These are phyloP conservation scores for Enteromius trimaculatus DNA, from an alignment of 2,797 vertebrate genomes.

Conservation along the genomic window DNA sequence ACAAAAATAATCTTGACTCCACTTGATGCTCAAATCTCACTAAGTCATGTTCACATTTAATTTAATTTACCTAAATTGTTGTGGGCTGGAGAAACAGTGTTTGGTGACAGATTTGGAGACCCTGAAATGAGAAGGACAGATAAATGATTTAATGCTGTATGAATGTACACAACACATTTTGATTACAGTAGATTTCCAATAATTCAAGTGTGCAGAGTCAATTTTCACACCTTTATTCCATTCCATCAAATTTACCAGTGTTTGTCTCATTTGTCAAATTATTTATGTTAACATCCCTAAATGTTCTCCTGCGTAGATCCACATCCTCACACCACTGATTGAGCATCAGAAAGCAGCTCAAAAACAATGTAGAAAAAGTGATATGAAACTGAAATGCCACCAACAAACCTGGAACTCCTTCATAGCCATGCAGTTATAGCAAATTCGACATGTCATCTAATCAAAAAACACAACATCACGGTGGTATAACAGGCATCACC, in stretches of 20 bases:
- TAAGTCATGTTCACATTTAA: not conserved
- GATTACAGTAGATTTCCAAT: not conserved
- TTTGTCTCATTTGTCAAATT: not conserved
- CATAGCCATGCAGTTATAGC: not conserved
- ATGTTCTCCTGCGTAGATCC: not conserved
- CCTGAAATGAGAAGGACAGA: conserved; percentile 69
- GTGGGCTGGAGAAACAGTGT: conserved; percentile 94
- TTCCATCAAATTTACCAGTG: not conserved
- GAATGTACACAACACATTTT: not conserved
- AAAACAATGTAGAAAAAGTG: not conserved
- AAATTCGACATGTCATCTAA: not conserved
- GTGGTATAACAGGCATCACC: conserved; percentile 67
- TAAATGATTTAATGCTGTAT: not conserved
- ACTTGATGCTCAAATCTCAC: not conserved
- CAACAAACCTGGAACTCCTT: not conserved
- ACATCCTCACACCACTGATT: not conserved
- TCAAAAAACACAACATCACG: not conserved
- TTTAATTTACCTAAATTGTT: conserved; percentile 86
- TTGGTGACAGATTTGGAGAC: conserved; percentile 94
- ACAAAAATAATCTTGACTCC: not conserved
- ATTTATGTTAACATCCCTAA: not conserved
- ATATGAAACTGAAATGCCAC: not conserved
- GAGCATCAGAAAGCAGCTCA: not conserved
- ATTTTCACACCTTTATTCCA: not conserved
- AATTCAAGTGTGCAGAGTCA: not conserved